Percentiles rank a stretch among this genome's conserved stretches.
Evolutionary conservation across 2,888 invertebrate species (phyloP).

Genomic region (Panopea generosa): DNA sequence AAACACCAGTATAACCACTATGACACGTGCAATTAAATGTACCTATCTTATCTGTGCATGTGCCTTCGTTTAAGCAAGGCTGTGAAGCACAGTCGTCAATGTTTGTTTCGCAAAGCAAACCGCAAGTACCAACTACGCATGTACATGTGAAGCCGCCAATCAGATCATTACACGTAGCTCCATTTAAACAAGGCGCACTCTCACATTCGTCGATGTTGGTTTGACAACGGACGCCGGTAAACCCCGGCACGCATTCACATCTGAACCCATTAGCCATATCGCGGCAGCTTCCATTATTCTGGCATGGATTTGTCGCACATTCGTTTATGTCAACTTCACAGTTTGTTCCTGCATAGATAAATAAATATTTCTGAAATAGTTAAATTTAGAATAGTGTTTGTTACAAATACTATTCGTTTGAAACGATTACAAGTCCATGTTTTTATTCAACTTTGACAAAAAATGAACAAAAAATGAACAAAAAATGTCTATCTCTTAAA

Average conservation of each 20-base stretch:
- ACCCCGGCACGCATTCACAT: conserved; percentile 62
- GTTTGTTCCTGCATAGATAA: conserved; percentile 42
- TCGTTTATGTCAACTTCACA: conserved; percentile 66
- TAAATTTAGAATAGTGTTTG: too few species aligned
- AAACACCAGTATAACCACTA: conserved; percentile 50
- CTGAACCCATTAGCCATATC: conserved; percentile 52
- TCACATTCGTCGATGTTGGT: conserved; percentile 64
- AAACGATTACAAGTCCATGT: too few species aligned
- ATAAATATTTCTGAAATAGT: too few species aligned
- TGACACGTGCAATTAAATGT: conserved; percentile 47
- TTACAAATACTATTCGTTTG: too few species aligned
- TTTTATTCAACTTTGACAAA: too few species aligned
- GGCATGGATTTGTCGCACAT: conserved; percentile 62
- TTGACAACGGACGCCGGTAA: conserved; percentile 58
- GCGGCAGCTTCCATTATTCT: conserved; percentile 61
- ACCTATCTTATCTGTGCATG: too few species aligned
- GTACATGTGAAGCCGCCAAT: conserved; percentile 56
- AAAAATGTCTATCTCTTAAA: too few species aligned
- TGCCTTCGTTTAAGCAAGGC: conserved; percentile 30
- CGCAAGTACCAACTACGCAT: conserved; percentile 37
- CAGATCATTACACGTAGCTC: conserved; percentile 42
- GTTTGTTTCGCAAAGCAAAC: conserved; percentile 19
- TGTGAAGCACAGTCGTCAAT: conserved; percentile 47
- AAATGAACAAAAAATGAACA: too few species aligned
- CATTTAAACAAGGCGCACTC: conserved; percentile 41